phyloP scores from a whole-genome alignment of 2,888 invertebrate genomes.

The Labia minor region DNA sequence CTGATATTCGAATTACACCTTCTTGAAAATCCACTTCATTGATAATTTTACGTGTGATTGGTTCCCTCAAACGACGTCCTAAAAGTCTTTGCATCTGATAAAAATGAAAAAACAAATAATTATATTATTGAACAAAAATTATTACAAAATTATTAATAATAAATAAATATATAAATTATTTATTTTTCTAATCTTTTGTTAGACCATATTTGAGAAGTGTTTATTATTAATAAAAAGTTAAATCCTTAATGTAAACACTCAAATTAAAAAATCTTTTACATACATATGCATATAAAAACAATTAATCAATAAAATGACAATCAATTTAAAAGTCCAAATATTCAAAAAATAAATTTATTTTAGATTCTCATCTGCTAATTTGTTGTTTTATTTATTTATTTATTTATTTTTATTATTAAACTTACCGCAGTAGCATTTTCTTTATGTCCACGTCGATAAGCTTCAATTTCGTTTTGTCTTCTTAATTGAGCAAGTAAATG shows the following conservation, averaged over 20 bases:
- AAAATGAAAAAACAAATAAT: slow-evolving; percentile 14
- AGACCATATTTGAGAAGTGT: background rate
- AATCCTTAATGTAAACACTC: too few species aligned
- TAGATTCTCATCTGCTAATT: too few species aligned
- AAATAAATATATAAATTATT: slow-evolving; percentile 17
- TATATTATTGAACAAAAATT: too few species aligned
- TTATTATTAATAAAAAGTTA: too few species aligned
- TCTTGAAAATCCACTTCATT: slow-evolving; percentile 33
- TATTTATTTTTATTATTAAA: slow-evolving; percentile 8
- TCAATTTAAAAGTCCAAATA: too few species aligned
- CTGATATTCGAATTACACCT: slow-evolving; percentile 32
- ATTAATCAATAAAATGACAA: too few species aligned
- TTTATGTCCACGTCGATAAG: slow-evolving; percentile 33
- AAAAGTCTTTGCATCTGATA: slow-evolving; percentile 32
- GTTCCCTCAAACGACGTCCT: slow-evolving; percentile 29
- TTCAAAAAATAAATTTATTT: too few species aligned
- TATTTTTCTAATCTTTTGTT: background rate
- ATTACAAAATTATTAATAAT: slow-evolving; percentile 16
- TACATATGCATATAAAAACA: too few species aligned
- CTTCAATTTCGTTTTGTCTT: slow-evolving; percentile 39
- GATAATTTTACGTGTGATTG: slow-evolving; percentile 32
- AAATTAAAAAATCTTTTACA: too few species aligned
- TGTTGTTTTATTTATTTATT: too few species aligned
- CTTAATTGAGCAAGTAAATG: slow-evolving; percentile 55
- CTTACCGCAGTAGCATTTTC: slow-evolving; percentile 32